Evolutionary conservation across 2,113 vertebrate species (phyloP), one percentile per base, ranked within the genome.

Genomic region (Pachycephala philippinensis): DNA sequence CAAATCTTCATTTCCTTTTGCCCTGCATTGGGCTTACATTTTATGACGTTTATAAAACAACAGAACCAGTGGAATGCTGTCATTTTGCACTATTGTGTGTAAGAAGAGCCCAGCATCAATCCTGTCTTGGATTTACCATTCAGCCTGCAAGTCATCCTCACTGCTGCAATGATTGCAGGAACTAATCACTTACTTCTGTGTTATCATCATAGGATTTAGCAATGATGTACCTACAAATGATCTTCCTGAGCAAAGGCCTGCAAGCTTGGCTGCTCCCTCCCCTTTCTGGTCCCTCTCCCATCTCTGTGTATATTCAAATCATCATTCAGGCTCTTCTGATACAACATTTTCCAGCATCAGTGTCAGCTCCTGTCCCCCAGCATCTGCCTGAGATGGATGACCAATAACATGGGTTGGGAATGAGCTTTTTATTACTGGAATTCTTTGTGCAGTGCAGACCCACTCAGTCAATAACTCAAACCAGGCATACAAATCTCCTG

Each of bases 1-100:
- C 37, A 91, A 45, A 83, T 74, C 45, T 82, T 96, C 45, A 90
- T 96, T 97, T 96, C 95, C 94, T 96, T 89, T 91, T 93, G 66
- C 82, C 39, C 63, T 94, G 60, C 33, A 52, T 27, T 77, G 92
- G 71, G 54, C 76, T 84, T 90, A 63, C 42, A 20, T 89, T 93
- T 88, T 95, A 94, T 59, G 84, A 64, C 82, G 30, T 87, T 83
- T 90, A 77, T 74, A 86, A 87, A 87, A 63, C 63, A 81, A 52
- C 52, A 83, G 35, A 91, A 94, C 5, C 39, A 49, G 54, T 45
- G 85, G 90, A 88, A 96, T 94, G 85, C n/a, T 65, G n/a, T 76
- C 35, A 70, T 91, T 95, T 86, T 90, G 71, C 82, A 66, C 50
- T 35, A 33, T 2, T 90, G 27, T 59, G 27, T 70, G 33, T 30